Evolutionary conservation across 2,113 vertebrate genomes (phyloP), one percentile per base, ranked within the genome.

Genomic region (Mola mola): DNA sequence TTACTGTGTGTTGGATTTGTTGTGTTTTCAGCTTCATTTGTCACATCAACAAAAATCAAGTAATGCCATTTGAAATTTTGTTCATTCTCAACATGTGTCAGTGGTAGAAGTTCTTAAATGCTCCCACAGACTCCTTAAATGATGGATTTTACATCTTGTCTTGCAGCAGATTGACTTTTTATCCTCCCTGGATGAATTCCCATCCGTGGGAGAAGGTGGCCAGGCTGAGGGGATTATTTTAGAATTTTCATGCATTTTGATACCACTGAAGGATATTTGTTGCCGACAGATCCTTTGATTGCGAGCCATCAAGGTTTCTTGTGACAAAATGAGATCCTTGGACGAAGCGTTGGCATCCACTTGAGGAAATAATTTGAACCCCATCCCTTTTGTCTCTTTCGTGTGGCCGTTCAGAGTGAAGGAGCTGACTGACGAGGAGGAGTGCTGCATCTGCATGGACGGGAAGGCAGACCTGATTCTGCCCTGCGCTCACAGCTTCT

Each of bases 381-480:
- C n/a, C n/a, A n/a, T n/a, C n/a, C n/a, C n/a, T n/a, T 9, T 24
- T 11, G 4, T 3, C 1, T 9, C 6, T 13, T 34, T 20, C 21
- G 4, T 53, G 41, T 40, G 1, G 1, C 41, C 34, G 22, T 82
- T 12, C 90, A 99, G 97, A 86, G 95, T 98, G 67, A 98, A 98
- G 76, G 94, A 97, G 90, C 80, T 98, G 86, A 98, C 96, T 0
- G 97, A 99, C 48, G 95, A 98, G 63, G 97, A 99, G 69, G 97
- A 99, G 64, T 99, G 97, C 43, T 99, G 97, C 29, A 99, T 99
- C 88, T 99, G 97, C 67, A 98, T 99, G 97, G 97, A 99, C 19
- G 94, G 95, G 0, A 95, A 94, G 55, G 93, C 94, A 19, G 97
- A 99, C 87, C 92, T 98, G 36, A 99, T 99, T 78, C 90, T 99